A percentile compares a stretch with the other conserved stretches of the same genome.
Conservation (phyloP, 1,140 invertebrate genomes). For the Cydia fagiglandana region DNA sequence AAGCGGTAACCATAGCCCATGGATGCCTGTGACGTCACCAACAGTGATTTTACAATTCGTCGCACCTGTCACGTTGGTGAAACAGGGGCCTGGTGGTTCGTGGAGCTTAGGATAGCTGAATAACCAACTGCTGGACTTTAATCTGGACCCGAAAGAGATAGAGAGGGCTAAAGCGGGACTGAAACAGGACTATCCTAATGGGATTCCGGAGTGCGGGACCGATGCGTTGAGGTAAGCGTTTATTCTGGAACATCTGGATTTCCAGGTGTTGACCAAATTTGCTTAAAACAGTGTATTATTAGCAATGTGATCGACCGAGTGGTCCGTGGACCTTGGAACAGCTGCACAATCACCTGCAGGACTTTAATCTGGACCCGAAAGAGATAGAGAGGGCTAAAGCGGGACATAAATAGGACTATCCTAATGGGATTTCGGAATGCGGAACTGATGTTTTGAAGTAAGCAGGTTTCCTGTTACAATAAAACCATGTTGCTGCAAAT, state of each 20-base stretch:
- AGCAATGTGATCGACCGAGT: conserved; percentile 75
- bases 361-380: conserved; percentile 94
- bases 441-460: conserved; percentile 95
- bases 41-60: too few relatives aligned
- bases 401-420: conserved; percentile 96
- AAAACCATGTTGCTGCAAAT: conserved; percentile 82
- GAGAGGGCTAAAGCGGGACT: conserved; percentile 92
- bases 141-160: conserved; percentile 94
- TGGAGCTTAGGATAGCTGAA: conserved; percentile 92
- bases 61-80: too few relatives aligned
- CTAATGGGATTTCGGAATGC: conserved; percentile 99
- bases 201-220: conserved; percentile 99
- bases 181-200: conserved; percentile 96
- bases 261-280: background rate
- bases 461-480: conserved; percentile 5
- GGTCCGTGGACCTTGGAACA: conserved; percentile 92
- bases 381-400: conserved; percentile 90
- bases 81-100: conserved; percentile 90
- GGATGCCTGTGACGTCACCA: too few relatives aligned
- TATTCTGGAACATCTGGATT: background rate
- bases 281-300: background rate
- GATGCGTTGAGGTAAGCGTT: conserved; percentile 89
- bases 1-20: too few relatives aligned
- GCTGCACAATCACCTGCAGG: conserved; percentile 86
- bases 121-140: conserved; percentile 87